These are phyloP conservation scores for Nothocercus nigrocapillus DNA, from an alignment of 2,113 vertebrate genomes.

Conservation along the genomic window DNA sequence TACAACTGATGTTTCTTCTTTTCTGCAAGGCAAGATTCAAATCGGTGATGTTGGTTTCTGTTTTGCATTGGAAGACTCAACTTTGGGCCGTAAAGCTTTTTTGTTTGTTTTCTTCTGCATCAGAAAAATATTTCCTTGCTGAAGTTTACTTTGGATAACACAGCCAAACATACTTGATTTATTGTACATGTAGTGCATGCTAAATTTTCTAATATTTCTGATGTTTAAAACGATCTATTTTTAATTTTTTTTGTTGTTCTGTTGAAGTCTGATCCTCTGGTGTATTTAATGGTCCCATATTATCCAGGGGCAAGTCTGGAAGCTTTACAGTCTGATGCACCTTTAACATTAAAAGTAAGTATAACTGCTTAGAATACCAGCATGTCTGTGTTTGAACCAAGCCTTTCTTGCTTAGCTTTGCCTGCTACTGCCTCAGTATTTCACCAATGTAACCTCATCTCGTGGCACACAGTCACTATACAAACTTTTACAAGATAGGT, in stretches of 20 bases:
- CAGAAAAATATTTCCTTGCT: neutral
- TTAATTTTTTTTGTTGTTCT: neutral
- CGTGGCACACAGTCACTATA: neutral
- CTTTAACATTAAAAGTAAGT: conserved; percentile 81
- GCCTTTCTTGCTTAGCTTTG: neutral
- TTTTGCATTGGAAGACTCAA: neutral
- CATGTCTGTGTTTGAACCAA: neutral
- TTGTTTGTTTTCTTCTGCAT: neutral
- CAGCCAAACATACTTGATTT: neutral
- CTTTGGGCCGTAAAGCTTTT: neutral
- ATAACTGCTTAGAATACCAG: neutral
- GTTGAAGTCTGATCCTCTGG: conserved; percentile 81
- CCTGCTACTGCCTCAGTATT: neutral
- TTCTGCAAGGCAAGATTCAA: conserved; percentile 80
- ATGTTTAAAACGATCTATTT: neutral
- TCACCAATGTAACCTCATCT: neutral
- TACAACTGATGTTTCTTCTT: conserved; percentile 82
- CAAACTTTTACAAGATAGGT: neutral
- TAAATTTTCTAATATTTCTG: neutral
- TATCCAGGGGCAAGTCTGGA: conserved; percentile 76
- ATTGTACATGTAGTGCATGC: neutral
- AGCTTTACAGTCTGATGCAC: conserved; percentile 73
- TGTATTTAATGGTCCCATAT: conserved; percentile 85
- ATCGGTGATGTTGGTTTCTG: neutral
- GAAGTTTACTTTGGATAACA: neutral